Conservation (phyloP, 37 sponge, comb jelly and placozoan species). For the Halichondria panicea region DNA sequence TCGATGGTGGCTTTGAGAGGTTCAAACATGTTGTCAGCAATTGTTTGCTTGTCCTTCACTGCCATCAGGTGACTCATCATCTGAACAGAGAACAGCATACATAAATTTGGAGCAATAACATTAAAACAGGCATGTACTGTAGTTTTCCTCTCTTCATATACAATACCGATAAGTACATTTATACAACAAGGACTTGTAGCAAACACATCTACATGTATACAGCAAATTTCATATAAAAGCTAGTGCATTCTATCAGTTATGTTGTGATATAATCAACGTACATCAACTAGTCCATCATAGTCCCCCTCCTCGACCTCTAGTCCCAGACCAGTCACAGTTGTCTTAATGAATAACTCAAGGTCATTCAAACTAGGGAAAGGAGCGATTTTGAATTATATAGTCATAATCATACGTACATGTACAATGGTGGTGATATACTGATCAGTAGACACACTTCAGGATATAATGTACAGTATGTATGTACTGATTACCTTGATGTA, state of each 20-base stretch:
- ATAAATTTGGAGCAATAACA: background rate
- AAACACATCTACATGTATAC: too few species aligned
- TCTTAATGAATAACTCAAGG: slow-evolving; percentile 84
- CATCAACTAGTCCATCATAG: slow-evolving; percentile 87
- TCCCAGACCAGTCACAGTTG: slow-evolving; percentile 46
- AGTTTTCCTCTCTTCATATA: too few species aligned
- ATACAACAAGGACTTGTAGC: background rate
- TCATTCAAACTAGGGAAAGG: slow-evolving; percentile 79
- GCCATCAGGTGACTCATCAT: slow-evolving; percentile 88
- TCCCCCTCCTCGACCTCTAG: slow-evolving; percentile 84
- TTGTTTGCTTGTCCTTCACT: slow-evolving; percentile 81
- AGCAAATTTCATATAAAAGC: too few species aligned
- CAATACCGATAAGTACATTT: background rate
- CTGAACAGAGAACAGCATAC: too few species aligned
- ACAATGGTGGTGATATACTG: too few species aligned
- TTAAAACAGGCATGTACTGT: background rate
- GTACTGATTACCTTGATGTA: slow-evolving; percentile 73
- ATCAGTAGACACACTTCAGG: too few species aligned
- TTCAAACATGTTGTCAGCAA: slow-evolving; percentile 92
- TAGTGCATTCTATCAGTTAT: too few species aligned
- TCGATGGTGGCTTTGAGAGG: slow-evolving; percentile 96
- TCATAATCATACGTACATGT: too few species aligned
- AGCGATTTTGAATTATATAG: too few species aligned
- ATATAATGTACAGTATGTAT: too few species aligned
- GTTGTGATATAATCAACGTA: too few species aligned